Evolutionary conservation across 1,140 invertebrate species (phyloP).

Genomic region (Phymorhynchus buccinoides): DNA sequence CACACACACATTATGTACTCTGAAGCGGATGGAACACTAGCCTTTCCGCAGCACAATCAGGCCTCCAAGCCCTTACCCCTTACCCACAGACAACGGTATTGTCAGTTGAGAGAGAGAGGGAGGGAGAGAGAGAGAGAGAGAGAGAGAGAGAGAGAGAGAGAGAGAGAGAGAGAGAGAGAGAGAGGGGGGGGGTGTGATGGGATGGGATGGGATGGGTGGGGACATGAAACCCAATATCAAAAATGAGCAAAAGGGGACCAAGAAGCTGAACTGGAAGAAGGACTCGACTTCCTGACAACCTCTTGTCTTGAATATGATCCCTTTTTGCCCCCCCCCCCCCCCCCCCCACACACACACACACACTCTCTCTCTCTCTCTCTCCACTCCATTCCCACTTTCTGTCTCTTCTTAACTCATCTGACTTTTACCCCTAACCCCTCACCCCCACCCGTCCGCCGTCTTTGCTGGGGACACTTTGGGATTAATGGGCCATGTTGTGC

Average conservation of each 20-base stretch:
- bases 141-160: too few species aligned
- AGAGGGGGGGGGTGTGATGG: neutral
- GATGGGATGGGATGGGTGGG: neutral
- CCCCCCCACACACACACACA: too few species aligned
- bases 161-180: neutral
- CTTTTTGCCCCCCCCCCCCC: neutral
- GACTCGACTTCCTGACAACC: neutral
- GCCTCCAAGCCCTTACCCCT: neutral
- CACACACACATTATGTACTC: neutral
- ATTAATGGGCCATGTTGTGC: slow-evolving; percentile 18
- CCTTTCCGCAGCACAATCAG: neutral
- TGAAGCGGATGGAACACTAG: neutral
- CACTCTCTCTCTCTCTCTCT: too few species aligned
- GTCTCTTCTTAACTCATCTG: neutral
- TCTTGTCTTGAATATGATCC: neutral
- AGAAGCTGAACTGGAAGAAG: neutral
- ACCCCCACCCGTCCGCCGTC: neutral
- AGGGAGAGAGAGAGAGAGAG: too few species aligned
- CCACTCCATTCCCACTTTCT: neutral
- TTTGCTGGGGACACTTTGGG: too few species aligned
- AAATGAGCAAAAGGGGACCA: neutral
- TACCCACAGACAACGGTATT: too few species aligned
- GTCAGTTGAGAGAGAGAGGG: too few species aligned
- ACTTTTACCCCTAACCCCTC: neutral
- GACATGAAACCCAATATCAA: slow-evolving; percentile 23